Evolutionary conservation across 2,113 vertebrate species (phyloP).

Genomic region (Poecile atricapillus): DNA sequence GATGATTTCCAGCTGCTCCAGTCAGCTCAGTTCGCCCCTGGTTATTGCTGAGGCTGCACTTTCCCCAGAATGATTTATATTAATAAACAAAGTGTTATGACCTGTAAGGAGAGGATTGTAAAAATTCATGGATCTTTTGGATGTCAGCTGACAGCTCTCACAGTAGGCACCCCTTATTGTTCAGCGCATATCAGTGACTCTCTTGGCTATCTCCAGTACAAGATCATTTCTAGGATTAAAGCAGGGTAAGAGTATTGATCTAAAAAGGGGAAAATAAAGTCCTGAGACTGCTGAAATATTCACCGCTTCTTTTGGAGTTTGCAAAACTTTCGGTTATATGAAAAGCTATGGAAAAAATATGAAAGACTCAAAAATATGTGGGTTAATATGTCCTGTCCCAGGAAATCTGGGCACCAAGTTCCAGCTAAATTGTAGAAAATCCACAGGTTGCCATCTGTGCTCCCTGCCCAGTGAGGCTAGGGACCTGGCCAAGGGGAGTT

Average conservation of each 20-base stretch:
- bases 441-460: conserved; percentile 25
- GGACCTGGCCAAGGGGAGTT: not conserved
- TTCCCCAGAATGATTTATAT: not conserved
- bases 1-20: not conserved
- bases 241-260: not conserved
- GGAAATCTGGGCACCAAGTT: not conserved
- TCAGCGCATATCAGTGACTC: not conserved
- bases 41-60: not conserved
- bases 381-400: not conserved
- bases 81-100: not conserved
- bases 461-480: not conserved
- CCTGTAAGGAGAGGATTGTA: not conserved
- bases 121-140: not conserved
- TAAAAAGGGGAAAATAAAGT: not conserved
- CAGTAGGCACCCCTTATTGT: not conserved
- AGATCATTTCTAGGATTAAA: not conserved
- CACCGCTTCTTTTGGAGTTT: not conserved
- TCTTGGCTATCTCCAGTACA: not conserved
- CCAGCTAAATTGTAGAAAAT: conserved; percentile 19
- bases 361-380: not conserved
- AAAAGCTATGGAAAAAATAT: not conserved
- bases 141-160: not conserved
- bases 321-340: not conserved
- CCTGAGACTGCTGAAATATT: not conserved
- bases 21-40: not conserved